Conservation (phyloP, 2,113 vertebrate species). For the Empidonax traillii region DNA sequence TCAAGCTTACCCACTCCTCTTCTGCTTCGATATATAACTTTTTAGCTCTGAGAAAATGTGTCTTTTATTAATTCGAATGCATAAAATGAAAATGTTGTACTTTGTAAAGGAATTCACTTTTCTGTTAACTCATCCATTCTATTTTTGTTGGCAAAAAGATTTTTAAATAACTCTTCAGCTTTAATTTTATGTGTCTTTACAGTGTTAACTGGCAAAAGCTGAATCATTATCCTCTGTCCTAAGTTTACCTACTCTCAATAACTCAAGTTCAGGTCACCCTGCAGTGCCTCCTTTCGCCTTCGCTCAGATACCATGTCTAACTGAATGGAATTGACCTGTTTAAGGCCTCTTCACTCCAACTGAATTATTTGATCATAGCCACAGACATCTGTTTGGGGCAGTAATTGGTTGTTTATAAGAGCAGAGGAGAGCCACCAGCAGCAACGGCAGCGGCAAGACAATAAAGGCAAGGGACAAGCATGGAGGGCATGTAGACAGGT, state of each 20-base stretch:
- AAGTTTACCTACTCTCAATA: slow-evolving; percentile 59
- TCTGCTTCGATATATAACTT: background rate
- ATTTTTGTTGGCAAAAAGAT: background rate
- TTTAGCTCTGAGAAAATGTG: background rate
- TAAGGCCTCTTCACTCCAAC: slow-evolving; percentile 80
- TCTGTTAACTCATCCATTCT: background rate
- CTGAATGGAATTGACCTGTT: slow-evolving; percentile 87
- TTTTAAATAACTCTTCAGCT: background rate
- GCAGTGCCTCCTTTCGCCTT: slow-evolving; percentile 67
- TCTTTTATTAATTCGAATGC: background rate
- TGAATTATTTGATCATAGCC: slow-evolving; percentile 88
- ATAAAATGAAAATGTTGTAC: background rate
- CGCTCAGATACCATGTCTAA: slow-evolving; percentile 82
- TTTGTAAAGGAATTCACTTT: background rate
- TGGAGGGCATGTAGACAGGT: slow-evolving; percentile 72
- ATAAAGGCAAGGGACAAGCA: slow-evolving; percentile 74
- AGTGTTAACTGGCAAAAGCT: background rate
- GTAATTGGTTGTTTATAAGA: slow-evolving; percentile 86
- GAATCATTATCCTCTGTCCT: slow-evolving; percentile 37
- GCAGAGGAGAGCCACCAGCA: slow-evolving; percentile 69
- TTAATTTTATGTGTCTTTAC: slow-evolving; percentile 22
- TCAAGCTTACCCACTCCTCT: background rate
- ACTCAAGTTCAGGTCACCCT: slow-evolving; percentile 68
- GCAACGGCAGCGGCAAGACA: slow-evolving; percentile 69
- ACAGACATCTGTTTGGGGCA: slow-evolving; percentile 85